Evolutionary conservation across 2,888 invertebrate species (phyloP).

Genomic region (Yponomeuta plumbellus): DNA sequence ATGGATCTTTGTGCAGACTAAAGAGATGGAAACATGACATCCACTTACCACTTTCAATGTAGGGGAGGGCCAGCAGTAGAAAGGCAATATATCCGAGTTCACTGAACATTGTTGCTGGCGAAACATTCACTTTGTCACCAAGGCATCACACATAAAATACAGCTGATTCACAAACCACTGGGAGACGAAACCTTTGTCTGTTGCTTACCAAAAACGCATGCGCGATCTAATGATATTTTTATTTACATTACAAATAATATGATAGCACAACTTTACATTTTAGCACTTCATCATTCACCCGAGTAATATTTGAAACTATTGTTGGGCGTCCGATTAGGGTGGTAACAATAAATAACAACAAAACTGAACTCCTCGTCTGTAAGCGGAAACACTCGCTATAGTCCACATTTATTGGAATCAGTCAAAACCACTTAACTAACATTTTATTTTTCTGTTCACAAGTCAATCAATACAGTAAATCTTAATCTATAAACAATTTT

Average conservation of each 20-base stretch:
- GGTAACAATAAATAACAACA: slow-evolving; percentile 61
- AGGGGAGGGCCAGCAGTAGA: slow-evolving; percentile 81
- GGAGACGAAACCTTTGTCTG: slow-evolving; percentile 80
- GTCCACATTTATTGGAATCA: slow-evolving; percentile 27
- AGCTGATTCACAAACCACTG: slow-evolving; percentile 77
- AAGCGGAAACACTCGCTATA: slow-evolving; percentile 30
- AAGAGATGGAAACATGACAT: neutral
- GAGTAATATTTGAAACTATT: slow-evolving; percentile 18
- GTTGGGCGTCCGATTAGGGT: slow-evolving; percentile 36
- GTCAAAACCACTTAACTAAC: slow-evolving; percentile 15
- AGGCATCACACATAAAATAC: slow-evolving; percentile 74
- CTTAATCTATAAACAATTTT: neutral
- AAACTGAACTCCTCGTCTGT: slow-evolving; percentile 37
- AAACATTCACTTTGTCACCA: slow-evolving; percentile 50
- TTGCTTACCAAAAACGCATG: slow-evolving; percentile 74
- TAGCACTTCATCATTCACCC: slow-evolving; percentile 8
- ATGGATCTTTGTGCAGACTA: neutral
- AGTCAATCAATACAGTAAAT: neutral
- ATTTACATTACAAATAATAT: slow-evolving; percentile 68
- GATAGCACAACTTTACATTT: slow-evolving; percentile 5
- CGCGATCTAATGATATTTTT: slow-evolving; percentile 72
- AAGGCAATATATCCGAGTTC: slow-evolving; percentile 81
- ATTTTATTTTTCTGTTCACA: neutral
- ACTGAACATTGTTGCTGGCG: slow-evolving; percentile 77
- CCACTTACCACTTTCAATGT: slow-evolving; percentile 83